These are phyloP conservation scores for Ramphastos sulfuratus DNA, from an alignment of 2,113 vertebrate species.

Conservation along the genomic window DNA sequence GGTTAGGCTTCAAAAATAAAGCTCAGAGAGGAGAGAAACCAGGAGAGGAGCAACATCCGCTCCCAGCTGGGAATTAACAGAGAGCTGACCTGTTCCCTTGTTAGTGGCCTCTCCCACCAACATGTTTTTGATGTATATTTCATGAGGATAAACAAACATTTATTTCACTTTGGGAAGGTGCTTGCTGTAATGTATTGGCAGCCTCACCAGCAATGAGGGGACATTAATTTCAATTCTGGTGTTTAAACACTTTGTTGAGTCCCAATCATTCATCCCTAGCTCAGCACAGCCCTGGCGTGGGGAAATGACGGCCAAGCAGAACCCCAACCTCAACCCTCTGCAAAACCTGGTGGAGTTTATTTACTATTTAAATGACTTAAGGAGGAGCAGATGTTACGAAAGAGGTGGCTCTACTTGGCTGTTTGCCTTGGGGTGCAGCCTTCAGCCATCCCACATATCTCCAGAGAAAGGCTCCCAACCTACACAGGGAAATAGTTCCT, in stretches of 20 bases:
- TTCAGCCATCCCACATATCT: background rate
- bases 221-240: conserved; percentile 90
- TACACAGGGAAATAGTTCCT: fast-evolving
- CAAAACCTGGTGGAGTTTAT: background rate
- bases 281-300: conserved; percentile 22
- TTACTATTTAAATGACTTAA: background rate
- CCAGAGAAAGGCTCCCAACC: background rate
- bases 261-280: conserved; percentile 84
- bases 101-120: conserved; percentile 67
- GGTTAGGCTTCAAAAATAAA: conserved; percentile 62
- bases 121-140: conserved; percentile 85
- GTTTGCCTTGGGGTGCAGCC: background rate
- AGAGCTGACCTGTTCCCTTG: conserved; percentile 9
- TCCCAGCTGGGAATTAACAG: conserved; percentile 36
- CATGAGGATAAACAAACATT: conserved; percentile 92
- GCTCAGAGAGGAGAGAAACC: background rate
- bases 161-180: conserved; percentile 89
- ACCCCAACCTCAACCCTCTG: background rate
- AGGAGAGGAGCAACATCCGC: background rate
- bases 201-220: conserved; percentile 81
- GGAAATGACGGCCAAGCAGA: background rate
- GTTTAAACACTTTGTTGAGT: conserved; percentile 89
- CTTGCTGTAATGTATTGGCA: conserved; percentile 87
- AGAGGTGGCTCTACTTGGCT: background rate
- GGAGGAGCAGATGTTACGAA: background rate